Evolutionary conservation across 2,888 invertebrate species (phyloP).

Genomic region (Minunthozetes semirufus): DNA sequence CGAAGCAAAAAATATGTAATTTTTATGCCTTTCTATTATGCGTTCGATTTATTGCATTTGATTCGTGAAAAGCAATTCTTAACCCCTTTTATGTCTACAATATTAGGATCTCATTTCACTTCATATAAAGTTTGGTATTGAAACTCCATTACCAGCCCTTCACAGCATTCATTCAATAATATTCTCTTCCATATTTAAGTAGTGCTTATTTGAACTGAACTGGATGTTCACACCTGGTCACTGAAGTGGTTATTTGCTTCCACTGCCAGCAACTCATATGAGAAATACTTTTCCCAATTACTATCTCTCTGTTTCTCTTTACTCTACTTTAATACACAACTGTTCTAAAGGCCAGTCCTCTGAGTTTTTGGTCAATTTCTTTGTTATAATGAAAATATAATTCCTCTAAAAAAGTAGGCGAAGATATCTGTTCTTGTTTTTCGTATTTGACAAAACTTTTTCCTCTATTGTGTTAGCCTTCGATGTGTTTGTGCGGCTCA

Average conservation of each 20-base stretch:
- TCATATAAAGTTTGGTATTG: background rate
- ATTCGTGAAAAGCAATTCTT: background rate
- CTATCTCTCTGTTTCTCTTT: background rate
- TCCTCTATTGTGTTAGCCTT: background rate
- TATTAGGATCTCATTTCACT: background rate
- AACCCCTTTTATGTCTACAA: background rate
- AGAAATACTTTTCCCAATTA: background rate
- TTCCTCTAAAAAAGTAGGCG: background rate
- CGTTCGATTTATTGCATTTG: background rate
- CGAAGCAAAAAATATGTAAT: constrained; percentile 28
- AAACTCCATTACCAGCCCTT: no score
- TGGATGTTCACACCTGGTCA: constrained; percentile 15
- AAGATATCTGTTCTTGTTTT: constrained; percentile 20
- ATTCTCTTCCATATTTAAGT: background rate
- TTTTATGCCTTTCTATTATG: constrained; percentile 20
- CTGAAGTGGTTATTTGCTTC: background rate
- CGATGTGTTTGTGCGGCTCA: background rate
- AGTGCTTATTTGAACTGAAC: background rate
- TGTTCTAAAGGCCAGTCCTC: background rate
- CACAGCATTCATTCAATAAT: no score
- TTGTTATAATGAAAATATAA: constrained; percentile 13
- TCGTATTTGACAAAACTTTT: constrained; percentile 1
- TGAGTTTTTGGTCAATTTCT: constrained; percentile 1
- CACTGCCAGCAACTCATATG: background rate
- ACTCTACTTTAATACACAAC: background rate